A percentile compares a stretch with the other conserved stretches of the same genome.
Conservation (phyloP, 2,797 vertebrate genomes). For the Sternarchorhynchus goeldii region DNA sequence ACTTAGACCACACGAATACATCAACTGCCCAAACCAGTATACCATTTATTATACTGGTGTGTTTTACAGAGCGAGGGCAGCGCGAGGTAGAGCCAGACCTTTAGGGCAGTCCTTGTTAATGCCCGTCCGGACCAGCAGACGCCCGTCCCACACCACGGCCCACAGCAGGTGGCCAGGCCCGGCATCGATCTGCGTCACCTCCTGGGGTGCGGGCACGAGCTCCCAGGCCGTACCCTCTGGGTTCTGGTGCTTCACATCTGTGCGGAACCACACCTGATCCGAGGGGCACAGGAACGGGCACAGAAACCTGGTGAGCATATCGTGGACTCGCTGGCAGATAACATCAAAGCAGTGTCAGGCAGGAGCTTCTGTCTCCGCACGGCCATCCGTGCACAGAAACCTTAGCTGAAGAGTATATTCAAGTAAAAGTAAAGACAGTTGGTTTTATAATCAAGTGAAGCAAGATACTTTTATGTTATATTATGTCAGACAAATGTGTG, state of each 20-base stretch:
- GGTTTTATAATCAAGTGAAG: too few relatives aligned
- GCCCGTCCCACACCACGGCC: constrained; percentile 94
- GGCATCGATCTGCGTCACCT: constrained; percentile 90
- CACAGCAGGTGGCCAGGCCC: constrained; percentile 94
- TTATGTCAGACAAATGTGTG: too few relatives aligned
- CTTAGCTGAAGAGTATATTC: too few relatives aligned
- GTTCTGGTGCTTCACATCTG: constrained; percentile 86
- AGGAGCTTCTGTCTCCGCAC: too few relatives aligned
- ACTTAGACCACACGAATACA: not conserved
- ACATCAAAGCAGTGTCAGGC: too few relatives aligned
- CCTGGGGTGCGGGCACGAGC: constrained; percentile 82
- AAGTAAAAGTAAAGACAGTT: too few relatives aligned
- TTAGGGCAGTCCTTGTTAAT: constrained; percentile 87
- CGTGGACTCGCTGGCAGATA: too few relatives aligned
- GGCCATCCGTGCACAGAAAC: too few relatives aligned
- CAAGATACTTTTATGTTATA: too few relatives aligned
- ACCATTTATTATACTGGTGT: too few relatives aligned
- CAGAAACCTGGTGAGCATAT: not conserved
- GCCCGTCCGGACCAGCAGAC: constrained; percentile 89
- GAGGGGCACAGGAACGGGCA: not conserved
- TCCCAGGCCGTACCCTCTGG: constrained; percentile 91
- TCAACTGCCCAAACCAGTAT: too few relatives aligned
- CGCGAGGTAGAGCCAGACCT: constrained; percentile 65
- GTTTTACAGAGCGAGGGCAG: too few relatives aligned
- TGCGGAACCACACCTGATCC: constrained; percentile 91